phyloP scores from a whole-genome alignment of 2,888 invertebrate species.

The Sphecodes monilicornis region DNA sequence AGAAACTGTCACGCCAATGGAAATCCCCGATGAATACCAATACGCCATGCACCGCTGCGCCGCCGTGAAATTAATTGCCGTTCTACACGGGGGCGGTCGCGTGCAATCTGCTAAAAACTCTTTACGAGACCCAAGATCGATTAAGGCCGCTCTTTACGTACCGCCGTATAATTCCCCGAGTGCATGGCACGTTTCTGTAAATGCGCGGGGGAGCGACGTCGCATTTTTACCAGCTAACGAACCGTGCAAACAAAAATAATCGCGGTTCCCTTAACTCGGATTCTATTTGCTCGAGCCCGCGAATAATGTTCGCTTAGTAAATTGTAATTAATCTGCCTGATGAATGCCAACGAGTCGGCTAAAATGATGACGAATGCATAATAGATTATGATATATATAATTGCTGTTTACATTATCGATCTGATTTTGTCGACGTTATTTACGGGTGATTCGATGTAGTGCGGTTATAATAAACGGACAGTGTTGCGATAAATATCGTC shows the following conservation, averaged over 20 bases:
- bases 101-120: constrained; percentile 5
- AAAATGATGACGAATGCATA: background rate
- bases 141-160: background rate
- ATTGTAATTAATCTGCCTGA: background rate
- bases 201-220: background rate
- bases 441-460: background rate
- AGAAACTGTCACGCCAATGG: constrained; percentile 20
- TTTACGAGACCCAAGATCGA: background rate
- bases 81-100: background rate
- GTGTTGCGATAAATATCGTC: background rate
- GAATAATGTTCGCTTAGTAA: background rate
- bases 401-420: background rate
- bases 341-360: background rate
- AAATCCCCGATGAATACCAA: constrained; percentile 18
- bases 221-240: background rate
- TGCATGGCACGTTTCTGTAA: background rate
- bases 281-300: background rate
- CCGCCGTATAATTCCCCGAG: background rate
- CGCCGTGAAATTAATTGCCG: constrained; percentile 31
- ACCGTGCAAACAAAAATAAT: background rate
- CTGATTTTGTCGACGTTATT: background rate
- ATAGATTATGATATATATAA: background rate
- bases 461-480: background rate
- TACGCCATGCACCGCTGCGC: background rate
- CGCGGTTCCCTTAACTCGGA: background rate